Evolutionary conservation across 2,113 vertebrate species (phyloP), one percentile per base, ranked within the genome.

Genomic region (Echinops telfairi): DNA sequence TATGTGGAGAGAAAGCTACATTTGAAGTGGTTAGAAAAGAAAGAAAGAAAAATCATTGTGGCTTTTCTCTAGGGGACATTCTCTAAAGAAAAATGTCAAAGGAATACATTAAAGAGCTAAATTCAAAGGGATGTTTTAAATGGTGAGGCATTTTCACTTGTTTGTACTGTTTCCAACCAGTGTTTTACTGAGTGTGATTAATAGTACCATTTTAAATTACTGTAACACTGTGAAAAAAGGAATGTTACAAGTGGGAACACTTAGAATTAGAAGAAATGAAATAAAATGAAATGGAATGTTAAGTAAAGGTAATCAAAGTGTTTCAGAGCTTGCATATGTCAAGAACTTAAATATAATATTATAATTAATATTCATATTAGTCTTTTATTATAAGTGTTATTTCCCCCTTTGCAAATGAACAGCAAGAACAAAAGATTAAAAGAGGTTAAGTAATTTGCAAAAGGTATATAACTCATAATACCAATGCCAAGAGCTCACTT

Each of bases 171-270:
- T 70, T 79, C 68, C 60, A 87, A 40, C 7, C 36, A 82, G 0
- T 36, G 9, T 95, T 94, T 90, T n/a, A 78, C 16, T 80, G 38
- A 73, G 25, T 43, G 64, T 94, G 76, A 94, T 86, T 93, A 87
- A 81, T 66, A 78, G 12, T 43, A 17, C 2, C 36, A 43, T 31
- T 89, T 53, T 70, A 91, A 81, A 81, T 81, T 93, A 85, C 4
- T 68, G 4, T 36, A 64, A 53, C 23, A 43, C 23, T 33, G 2
- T 85, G 40, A 83, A 40, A 77, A 77, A 80, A 14, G 27, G 86
- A 6, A 33, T 70, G 19, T n/a, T 81, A 25, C n/a, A 83, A 83
- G 25, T 40, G 10, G 31, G 16, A 43, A 66, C 29, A 27, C 3
- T 82, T 88, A 62, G 47, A 89, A 89, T 75, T 62, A 82, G 20